Conservation (phyloP, 2,797 vertebrate species). For the Aeoliscus strigatus region DNA sequence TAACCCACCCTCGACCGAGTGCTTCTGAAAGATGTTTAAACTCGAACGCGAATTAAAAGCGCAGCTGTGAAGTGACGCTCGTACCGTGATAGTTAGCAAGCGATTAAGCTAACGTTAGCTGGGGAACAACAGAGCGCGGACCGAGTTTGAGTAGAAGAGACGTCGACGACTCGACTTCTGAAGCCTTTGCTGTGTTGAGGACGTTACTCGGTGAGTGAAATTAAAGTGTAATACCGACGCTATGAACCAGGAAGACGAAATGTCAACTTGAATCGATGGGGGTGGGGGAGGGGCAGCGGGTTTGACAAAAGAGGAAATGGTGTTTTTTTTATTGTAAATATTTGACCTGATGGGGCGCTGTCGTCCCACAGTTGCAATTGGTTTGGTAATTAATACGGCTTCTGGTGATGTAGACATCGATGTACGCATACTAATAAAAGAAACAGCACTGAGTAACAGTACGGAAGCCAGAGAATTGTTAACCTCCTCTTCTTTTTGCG, state of each 20-base stretch:
- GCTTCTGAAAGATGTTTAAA: slow-evolving; percentile 45
- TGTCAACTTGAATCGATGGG: slow-evolving; percentile 18
- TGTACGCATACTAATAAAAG: no score
- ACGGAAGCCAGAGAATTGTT: no score
- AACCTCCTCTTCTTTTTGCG: no score
- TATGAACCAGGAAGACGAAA: slow-evolving; percentile 55
- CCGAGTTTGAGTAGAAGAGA: slow-evolving; percentile 20
- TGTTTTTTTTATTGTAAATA: slow-evolving; percentile 16
- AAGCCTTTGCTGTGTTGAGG: neutral
- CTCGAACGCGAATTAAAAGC: slow-evolving; percentile 33
- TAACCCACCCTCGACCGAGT: slow-evolving; percentile 70
- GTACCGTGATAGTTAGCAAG: slow-evolving; percentile 13
- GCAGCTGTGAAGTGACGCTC: slow-evolving; percentile 12
- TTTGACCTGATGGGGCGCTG: slow-evolving; percentile 36
- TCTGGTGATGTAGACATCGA: no score
- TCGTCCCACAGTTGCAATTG: neutral
- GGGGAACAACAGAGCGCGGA: slow-evolving; percentile 37
- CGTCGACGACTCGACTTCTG: neutral
- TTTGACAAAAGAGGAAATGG: slow-evolving; percentile 10
- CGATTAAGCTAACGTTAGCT: slow-evolving; percentile 37
- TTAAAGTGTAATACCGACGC: neutral
- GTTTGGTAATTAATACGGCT: no score
- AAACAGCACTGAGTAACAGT: no score
- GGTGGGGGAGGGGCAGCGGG: slow-evolving; percentile 63
- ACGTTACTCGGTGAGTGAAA: slow-evolving; percentile 44